Evolutionary conservation across 2,888 invertebrate genomes (phyloP).

Genomic region (Galerucella nymphaeae): DNA sequence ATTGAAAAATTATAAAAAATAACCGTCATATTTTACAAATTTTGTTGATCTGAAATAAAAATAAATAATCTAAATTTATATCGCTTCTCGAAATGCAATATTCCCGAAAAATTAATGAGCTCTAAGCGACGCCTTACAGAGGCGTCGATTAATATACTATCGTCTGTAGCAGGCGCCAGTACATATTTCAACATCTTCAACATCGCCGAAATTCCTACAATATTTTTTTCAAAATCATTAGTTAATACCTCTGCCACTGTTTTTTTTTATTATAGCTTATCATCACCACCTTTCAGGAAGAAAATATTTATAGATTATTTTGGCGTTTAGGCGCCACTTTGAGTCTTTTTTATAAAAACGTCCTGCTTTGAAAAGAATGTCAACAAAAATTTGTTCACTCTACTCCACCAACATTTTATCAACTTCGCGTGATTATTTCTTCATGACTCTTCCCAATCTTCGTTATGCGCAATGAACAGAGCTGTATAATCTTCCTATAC

Average conservation of each 20-base stretch:
- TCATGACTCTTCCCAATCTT: no score
- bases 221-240: not conserved
- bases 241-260: constrained; percentile 4
- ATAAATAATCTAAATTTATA: not conserved
- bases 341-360: not conserved
- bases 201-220: not conserved
- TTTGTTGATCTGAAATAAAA: not conserved
- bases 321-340: constrained; percentile 11
- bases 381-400: not conserved
- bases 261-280: not conserved
- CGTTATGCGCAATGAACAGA: no score
- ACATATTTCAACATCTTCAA: no score
- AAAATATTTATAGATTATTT: constrained; percentile 3
- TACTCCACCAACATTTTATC: no score
- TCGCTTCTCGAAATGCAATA: not conserved
- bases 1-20: no score
- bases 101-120: not conserved
- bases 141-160: not conserved
- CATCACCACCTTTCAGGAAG: not conserved
- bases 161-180: not conserved
- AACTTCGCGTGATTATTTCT: no score
- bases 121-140: not conserved
- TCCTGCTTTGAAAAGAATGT: not conserved
- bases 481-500: no score
- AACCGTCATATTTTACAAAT: no score